Evolutionary conservation across 92 coral and sea anemone genomes (phyloP).

Genomic region (Scolanthus callimorphus): DNA sequence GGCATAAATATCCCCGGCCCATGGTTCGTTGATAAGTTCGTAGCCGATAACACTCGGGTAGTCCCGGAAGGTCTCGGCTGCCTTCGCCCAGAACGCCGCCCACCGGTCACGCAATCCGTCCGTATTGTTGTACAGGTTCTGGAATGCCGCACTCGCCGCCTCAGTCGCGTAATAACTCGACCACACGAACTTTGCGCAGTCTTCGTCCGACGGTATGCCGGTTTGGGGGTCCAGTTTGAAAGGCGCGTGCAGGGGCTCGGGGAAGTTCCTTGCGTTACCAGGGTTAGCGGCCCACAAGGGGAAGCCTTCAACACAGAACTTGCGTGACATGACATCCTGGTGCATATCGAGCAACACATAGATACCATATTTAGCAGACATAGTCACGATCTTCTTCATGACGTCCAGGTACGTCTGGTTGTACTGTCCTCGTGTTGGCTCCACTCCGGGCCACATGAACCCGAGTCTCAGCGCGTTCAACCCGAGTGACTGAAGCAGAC

Average conservation of each 20-base stretch:
- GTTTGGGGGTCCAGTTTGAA: slow-evolving; percentile 75
- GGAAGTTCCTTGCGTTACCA: slow-evolving; percentile 73
- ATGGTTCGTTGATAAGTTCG: slow-evolving; percentile 94
- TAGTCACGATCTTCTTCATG: slow-evolving; percentile 69
- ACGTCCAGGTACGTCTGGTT: slow-evolving; percentile 80
- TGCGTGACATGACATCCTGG: slow-evolving; percentile 91
- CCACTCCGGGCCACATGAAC: slow-evolving; percentile 97
- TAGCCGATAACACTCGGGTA: slow-evolving; percentile 85
- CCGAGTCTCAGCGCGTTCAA: slow-evolving; percentile 89
- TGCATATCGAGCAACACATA: slow-evolving; percentile 93
- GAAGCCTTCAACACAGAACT: slow-evolving; percentile 94
- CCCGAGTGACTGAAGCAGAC: slow-evolving; percentile 84
- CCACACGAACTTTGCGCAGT: slow-evolving; percentile 86
- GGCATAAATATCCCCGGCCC: slow-evolving; percentile 91
- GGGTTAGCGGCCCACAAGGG: slow-evolving; percentile 91
- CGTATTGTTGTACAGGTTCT: slow-evolving; percentile 83
- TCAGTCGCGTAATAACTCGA: slow-evolving; percentile 75
- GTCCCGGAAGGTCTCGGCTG: slow-evolving; percentile 72
- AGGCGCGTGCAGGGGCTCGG: slow-evolving; percentile 86
- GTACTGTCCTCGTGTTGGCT: slow-evolving; percentile 79
- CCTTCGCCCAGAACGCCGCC: slow-evolving; percentile 92
- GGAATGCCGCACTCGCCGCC: slow-evolving; percentile 92
- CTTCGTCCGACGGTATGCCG: slow-evolving; percentile 68
- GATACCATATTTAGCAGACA: slow-evolving; percentile 83
- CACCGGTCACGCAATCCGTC: slow-evolving; percentile 86